Evolutionary conservation across 1,140 invertebrate genomes (phyloP), one percentile per base, ranked within the genome.

Genomic region (Bombus impatiens): DNA sequence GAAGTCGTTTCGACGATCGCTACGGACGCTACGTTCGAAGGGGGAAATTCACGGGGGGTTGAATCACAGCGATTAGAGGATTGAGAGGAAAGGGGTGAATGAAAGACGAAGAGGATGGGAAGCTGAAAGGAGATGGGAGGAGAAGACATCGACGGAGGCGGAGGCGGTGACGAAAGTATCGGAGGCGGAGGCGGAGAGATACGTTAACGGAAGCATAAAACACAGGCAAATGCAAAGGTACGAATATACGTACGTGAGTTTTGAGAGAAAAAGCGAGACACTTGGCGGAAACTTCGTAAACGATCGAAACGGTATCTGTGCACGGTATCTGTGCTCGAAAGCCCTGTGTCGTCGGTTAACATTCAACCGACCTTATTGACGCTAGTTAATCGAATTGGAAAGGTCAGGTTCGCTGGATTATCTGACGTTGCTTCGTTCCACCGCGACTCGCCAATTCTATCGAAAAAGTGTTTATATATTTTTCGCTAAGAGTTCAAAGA

Each of bases 311-410:
- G 57, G 37, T 88, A 88, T 83, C 76, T 86, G 40, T 47, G n/a
- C 0, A 5, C 62, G 57, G 37, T 88, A 88, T 83, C 76, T 86
- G 40, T 47, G n/a, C 59, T 47, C 70, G 9, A 76, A 3, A n/a
- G 32, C 32, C 25, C 71, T 89, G 79, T 90, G 90, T 90, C 82
- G 77, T 35, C 78, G 72, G 91, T 92, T 90, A 91, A 93, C 91
- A 92, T 93, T 93, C 85, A 90, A 28, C 62, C 85, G 92, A 93
- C 92, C 91, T 93, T 92, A 93, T 93, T 93, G 91, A 92, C 90
- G 76, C 91, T 92, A 89, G 90, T 90, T 91, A 93, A 93, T 93
- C 93, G 86, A 93, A 92, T 93, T 93, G 92, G 89, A 89, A 76
- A 91, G 91, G 92, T 93, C 92, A 92, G 91, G 92, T 87, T 91